These are phyloP conservation scores for Andrena hattorfiana DNA, from an alignment of 2,888 invertebrate genomes.

Conservation along the genomic window DNA sequence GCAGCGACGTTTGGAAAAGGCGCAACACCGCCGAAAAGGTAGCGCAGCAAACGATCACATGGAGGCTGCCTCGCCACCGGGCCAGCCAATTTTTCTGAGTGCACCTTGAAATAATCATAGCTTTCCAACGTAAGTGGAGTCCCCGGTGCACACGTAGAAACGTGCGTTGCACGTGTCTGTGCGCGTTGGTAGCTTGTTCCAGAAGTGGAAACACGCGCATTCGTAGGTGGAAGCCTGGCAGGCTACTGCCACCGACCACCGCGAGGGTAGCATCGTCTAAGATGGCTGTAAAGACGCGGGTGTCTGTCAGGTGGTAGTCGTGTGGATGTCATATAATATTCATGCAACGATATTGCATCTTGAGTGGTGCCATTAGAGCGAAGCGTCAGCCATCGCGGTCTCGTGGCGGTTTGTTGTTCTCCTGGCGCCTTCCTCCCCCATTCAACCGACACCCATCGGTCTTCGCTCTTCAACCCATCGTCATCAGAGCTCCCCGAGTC, in stretches of 20 bases:
- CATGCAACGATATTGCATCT: conserved; percentile 83
- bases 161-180: not conserved
- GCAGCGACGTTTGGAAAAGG: conserved; percentile 57
- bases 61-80: conserved; percentile 33
- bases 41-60: conserved; percentile 20
- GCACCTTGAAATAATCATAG: conserved; percentile 83
- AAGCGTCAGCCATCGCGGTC: conserved; percentile 73
- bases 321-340: conserved; percentile 80
- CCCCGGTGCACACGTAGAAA: conserved; percentile 34
- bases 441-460: conserved; percentile 38
- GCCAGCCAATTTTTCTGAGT: conserved; percentile 82
- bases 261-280: conserved; percentile 45
- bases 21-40: conserved; percentile 31
- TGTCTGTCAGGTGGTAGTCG: conserved; percentile 65
- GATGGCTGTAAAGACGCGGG: conserved; percentile 62
- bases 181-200: not conserved
- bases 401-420: conserved; percentile 76
- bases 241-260: conserved; percentile 16
- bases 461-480: conserved; percentile 21
- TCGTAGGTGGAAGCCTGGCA: not conserved
- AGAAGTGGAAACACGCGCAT: conserved; percentile 14
- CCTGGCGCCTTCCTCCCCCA: conserved; percentile 60
- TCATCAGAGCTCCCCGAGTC: conserved; percentile 27
- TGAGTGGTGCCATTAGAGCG: conserved; percentile 81
- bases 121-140: conserved; percentile 69